A percentile compares a stretch with the other conserved stretches of the same genome.
Conservation (phyloP, 2,888 invertebrate species). For the Zhengitettix transpicula region DNA sequence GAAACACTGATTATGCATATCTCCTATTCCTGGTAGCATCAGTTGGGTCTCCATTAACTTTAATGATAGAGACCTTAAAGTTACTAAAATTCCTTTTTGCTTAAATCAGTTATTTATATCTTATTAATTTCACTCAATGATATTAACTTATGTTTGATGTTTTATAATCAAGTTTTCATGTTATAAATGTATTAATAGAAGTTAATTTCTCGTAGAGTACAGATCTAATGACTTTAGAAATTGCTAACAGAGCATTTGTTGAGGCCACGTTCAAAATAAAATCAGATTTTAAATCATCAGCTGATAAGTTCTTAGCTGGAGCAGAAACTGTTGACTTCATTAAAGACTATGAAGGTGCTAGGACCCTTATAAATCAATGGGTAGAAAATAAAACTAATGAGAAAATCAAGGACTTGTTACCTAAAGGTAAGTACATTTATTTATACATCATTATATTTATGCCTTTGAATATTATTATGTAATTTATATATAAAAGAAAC, state of each 20-base stretch:
- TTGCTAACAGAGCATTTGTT: conserved; percentile 11
- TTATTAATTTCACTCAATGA: too few species aligned
- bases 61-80: too few species aligned
- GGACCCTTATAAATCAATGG: conserved; percentile 58
- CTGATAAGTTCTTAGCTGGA: conserved; percentile 44
- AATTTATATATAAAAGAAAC: too few species aligned
- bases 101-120: too few species aligned
- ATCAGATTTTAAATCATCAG: conserved; percentile 21
- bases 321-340: conserved; percentile 46
- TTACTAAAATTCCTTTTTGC: too few species aligned
- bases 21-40: too few species aligned
- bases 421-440: conserved; percentile 23
- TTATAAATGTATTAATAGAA: neutral
- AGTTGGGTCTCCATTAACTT: too few species aligned
- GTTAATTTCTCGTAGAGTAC: conserved; percentile 4
- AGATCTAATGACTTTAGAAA: conserved; percentile 7
- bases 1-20: too few species aligned
- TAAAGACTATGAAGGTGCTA: conserved; percentile 28
- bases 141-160: too few species aligned
- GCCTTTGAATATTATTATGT: too few species aligned
- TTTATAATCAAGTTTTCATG: neutral
- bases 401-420: conserved; percentile 63
- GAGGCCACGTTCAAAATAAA: conserved; percentile 2
- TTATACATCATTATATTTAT: too few species aligned
- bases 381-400: conserved; percentile 60